Conservation (phyloP, 2,888 invertebrate species). For the Euplagia quadripunctaria region DNA sequence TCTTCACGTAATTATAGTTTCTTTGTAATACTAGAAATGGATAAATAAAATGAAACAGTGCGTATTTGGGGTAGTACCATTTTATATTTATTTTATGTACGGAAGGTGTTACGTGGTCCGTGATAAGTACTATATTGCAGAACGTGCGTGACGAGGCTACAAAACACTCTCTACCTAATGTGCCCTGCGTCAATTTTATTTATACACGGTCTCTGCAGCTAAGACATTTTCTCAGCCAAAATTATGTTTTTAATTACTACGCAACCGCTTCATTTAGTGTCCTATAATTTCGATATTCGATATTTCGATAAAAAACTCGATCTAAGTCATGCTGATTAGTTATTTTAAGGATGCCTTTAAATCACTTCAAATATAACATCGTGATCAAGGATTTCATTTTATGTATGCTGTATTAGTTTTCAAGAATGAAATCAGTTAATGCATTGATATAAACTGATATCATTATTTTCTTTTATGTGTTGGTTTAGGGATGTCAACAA, state of each 20-base stretch:
- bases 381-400: too few relatives aligned
- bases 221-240: neutral
- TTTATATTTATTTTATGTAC: constrained; percentile 8
- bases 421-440: too few relatives aligned
- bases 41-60: neutral
- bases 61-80: neutral
- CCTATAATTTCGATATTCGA: neutral
- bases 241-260: neutral
- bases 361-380: too few relatives aligned
- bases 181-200: constrained; percentile 12
- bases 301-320: too few relatives aligned
- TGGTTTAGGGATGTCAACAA: too few relatives aligned
- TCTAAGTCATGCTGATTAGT: too few relatives aligned
- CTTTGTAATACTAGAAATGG: neutral
- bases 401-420: too few relatives aligned
- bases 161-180: constrained; percentile 10
- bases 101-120: constrained; percentile 18
- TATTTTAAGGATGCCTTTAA: too few relatives aligned
- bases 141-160: constrained; percentile 22
- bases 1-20: neutral
- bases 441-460: too few relatives aligned
- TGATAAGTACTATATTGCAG: constrained; percentile 26
- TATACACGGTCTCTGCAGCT: neutral
- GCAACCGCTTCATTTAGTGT: neutral
- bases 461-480: too few relatives aligned